Evolutionary conservation across 2,888 invertebrate species (phyloP).

Genomic region (Volucella zonaria): DNA sequence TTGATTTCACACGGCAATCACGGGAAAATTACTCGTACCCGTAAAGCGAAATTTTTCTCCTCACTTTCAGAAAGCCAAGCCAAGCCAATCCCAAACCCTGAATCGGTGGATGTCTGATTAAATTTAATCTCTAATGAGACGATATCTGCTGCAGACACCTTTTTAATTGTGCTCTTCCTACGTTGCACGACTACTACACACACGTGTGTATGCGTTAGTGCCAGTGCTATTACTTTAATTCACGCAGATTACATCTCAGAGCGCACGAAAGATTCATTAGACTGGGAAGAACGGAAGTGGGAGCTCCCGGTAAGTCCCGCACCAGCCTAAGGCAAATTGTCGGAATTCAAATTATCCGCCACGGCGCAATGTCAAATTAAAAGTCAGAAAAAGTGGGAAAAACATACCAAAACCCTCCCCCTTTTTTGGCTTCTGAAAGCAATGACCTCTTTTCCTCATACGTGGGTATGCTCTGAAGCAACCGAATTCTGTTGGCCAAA

Average conservation of each 20-base stretch:
- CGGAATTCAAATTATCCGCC: no score
- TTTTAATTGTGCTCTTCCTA: constrained; percentile 53
- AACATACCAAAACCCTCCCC: no score
- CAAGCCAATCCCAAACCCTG: background rate
- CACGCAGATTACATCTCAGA: no score
- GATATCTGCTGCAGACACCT: constrained; percentile 52
- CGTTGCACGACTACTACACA: background rate
- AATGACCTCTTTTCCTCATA: constrained; percentile 8
- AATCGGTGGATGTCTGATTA: constrained; percentile 14
- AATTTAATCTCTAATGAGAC: constrained; percentile 55
- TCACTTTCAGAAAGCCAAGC: background rate
- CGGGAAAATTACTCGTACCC: background rate
- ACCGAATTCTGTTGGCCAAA: constrained; percentile 15
- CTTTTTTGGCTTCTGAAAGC: background rate
- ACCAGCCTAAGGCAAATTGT: no score
- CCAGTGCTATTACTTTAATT: no score
- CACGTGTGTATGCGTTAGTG: background rate
- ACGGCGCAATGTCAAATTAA: no score
- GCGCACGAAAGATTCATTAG: no score
- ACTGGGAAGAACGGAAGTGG: no score
- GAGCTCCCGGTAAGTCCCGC: no score
- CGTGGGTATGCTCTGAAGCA: background rate
- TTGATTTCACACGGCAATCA: constrained; percentile 47
- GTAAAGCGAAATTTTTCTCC: background rate
- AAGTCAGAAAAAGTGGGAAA: no score